Evolutionary conservation across 1,140 invertebrate species (phyloP).

Genomic region (Macrobrachium nipponense): DNA sequence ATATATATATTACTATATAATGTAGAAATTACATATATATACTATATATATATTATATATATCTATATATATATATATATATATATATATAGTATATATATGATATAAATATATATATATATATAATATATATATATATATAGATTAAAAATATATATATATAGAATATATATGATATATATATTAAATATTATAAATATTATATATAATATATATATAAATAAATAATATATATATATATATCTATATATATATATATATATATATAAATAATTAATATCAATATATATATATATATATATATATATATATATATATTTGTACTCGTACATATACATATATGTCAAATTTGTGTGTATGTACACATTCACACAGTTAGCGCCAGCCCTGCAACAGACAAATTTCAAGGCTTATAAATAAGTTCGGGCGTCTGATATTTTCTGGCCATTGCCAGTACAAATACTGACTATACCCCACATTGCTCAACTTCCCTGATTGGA

Average conservation of each 20-base stretch:
- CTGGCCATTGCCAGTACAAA: too few species aligned
- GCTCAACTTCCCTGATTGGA: too few species aligned
- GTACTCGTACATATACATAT: not conserved
- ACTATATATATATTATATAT: not conserved
- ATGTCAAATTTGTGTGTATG: not conserved
- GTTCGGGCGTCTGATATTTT: too few species aligned
- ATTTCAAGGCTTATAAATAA: too few species aligned
- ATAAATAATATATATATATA: not conserved
- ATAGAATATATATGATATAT: not conserved
- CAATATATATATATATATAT: slow-evolving; percentile 12
- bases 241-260: not conserved
- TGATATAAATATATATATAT: not conserved
- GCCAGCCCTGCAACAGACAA: too few species aligned
- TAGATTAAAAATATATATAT: not conserved
- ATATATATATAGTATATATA: not conserved
- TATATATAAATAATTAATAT: not conserved
- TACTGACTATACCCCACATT: too few species aligned
- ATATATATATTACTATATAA: not conserved
- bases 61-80: not conserved
- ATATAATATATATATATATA: slow-evolving; percentile 16
- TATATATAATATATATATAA: not conserved
- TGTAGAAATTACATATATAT: not conserved
- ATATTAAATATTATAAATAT: not conserved
- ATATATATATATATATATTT: slow-evolving; percentile 13
- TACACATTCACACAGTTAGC: not conserved